phyloP scores from a whole-genome alignment of 1,140 invertebrate genomes.

The Orius insidiosus region DNA sequence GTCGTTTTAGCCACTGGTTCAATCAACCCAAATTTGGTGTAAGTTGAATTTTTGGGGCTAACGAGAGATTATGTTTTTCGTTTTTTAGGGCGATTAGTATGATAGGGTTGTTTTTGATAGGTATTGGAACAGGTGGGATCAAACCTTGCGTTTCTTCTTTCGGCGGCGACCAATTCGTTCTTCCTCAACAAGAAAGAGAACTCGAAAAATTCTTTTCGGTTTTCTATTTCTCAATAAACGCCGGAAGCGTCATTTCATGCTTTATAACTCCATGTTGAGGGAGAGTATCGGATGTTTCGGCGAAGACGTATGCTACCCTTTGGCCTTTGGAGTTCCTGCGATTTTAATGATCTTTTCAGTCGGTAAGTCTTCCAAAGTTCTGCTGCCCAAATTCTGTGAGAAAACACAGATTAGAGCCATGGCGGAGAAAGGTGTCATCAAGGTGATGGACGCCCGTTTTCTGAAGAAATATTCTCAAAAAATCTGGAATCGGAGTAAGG shows the following conservation, averaged over 20 bases:
- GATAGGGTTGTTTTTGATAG: slow-evolving; percentile 66
- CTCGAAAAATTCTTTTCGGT: slow-evolving; percentile 76
- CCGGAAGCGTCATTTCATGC: slow-evolving; percentile 77
- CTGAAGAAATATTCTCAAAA: too few species aligned
- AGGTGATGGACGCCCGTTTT: too few species aligned
- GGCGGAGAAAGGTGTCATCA: too few species aligned
- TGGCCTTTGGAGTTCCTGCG: slow-evolving; percentile 85
- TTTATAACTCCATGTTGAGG: slow-evolving; percentile 70
- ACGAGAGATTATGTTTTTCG: too few species aligned
- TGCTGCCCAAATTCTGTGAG: too few species aligned
- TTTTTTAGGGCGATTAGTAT: slow-evolving; percentile 24
- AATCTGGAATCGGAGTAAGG: too few species aligned
- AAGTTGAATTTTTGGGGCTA: too few species aligned
- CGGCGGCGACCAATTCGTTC: slow-evolving; percentile 86
- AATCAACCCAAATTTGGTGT: slow-evolving; percentile 12
- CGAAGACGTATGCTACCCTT: slow-evolving; percentile 61
- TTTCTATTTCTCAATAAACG: slow-evolving; percentile 88
- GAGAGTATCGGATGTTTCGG: slow-evolving; percentile 60
- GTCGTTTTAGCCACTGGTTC: slow-evolving; percentile 54
- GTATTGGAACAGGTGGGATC: slow-evolving; percentile 85
- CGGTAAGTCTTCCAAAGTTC: slow-evolving; percentile 31
- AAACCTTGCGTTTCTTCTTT: slow-evolving; percentile 95
- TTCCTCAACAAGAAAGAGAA: slow-evolving; percentile 59
- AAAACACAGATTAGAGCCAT: too few species aligned
- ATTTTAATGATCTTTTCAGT: slow-evolving; percentile 61